A percentile compares a stretch with the other conserved stretches of the same genome.
These are phyloP conservation scores for Archips crataeganus DNA, from an alignment of 2,888 invertebrate genomes.

Conservation along the genomic window DNA sequence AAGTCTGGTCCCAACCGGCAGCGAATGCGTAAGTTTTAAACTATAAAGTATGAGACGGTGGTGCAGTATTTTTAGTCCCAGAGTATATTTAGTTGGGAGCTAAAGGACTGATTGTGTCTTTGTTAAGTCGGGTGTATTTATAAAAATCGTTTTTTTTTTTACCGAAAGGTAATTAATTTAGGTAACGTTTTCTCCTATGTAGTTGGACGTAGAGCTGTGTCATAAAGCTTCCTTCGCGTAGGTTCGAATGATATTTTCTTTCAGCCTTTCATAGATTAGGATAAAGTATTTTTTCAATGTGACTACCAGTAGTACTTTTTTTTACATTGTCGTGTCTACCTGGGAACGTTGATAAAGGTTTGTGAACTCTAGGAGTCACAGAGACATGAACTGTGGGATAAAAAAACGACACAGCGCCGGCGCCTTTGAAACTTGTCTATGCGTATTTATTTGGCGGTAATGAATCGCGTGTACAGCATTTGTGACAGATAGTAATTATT, in stretches of 20 bases:
- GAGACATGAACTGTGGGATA: background rate
- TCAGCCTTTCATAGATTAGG: slow-evolving; percentile 27
- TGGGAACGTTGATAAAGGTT: background rate
- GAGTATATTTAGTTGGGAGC: slow-evolving; percentile 1
- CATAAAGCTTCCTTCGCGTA: slow-evolving; percentile 17
- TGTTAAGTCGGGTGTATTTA: slow-evolving; percentile 27
- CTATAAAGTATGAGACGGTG: background rate
- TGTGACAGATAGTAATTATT: slow-evolving; percentile 7
- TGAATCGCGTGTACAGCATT: slow-evolving; percentile 27
- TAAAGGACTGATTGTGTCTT: slow-evolving; percentile 6
- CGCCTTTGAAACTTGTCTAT: background rate
- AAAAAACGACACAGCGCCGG: background rate
- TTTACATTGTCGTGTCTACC: background rate
- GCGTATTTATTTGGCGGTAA: slow-evolving; percentile 20
- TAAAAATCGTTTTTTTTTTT: background rate
- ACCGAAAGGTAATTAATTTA: background rate
- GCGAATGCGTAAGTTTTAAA: too few species aligned
- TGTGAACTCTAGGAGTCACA: background rate
- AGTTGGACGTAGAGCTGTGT: slow-evolving; percentile 27
- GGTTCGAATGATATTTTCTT: slow-evolving; percentile 30
- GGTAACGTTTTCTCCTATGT: slow-evolving; percentile 15
- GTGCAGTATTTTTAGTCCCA: background rate
- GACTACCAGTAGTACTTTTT: slow-evolving; percentile 28
- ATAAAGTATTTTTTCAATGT: slow-evolving; percentile 36
- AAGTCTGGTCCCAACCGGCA: too few species aligned